phyloP scores from a whole-genome alignment of 2,888 invertebrate genomes.

The Adelognathus sp. region DNA sequence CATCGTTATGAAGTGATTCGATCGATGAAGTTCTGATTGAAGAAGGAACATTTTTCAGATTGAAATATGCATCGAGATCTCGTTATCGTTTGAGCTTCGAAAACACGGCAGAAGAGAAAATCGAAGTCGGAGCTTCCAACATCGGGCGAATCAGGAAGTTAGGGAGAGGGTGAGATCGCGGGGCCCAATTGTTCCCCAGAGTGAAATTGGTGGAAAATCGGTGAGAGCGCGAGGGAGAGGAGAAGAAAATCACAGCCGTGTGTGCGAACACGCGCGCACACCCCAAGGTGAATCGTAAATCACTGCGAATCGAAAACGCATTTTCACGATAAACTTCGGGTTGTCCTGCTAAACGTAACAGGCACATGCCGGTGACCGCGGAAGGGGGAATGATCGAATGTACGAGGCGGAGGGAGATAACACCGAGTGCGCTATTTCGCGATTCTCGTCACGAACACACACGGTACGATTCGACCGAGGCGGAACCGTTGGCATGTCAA shows the following conservation, averaged over 20 bases:
- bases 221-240: not conserved
- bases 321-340: conserved; percentile 21
- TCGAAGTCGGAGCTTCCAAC: too few species aligned
- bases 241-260: not conserved
- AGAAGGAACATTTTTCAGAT: not conserved
- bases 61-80: not conserved
- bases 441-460: conserved; percentile 15
- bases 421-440: not conserved
- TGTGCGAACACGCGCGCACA: too few species aligned
- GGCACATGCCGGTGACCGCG: not conserved
- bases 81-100: not conserved
- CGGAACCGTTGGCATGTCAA: conserved; percentile 13
- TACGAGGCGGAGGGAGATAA: not conserved
- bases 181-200: conserved; percentile 5
- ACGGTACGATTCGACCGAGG: not conserved
- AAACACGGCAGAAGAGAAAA: not conserved
- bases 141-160: not conserved
- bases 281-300: conserved; percentile 27
- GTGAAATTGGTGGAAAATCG: conserved; percentile 1
- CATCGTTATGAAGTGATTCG: conserved; percentile 48
- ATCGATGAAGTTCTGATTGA: not conserved
- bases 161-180: conserved; percentile 4
- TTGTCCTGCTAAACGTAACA: not conserved
- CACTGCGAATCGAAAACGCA: conserved; percentile 33
- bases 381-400: conserved; percentile 18